These are phyloP conservation scores for Autographa pulchrina DNA, from an alignment of 2,888 invertebrate genomes.

Conservation along the genomic window DNA sequence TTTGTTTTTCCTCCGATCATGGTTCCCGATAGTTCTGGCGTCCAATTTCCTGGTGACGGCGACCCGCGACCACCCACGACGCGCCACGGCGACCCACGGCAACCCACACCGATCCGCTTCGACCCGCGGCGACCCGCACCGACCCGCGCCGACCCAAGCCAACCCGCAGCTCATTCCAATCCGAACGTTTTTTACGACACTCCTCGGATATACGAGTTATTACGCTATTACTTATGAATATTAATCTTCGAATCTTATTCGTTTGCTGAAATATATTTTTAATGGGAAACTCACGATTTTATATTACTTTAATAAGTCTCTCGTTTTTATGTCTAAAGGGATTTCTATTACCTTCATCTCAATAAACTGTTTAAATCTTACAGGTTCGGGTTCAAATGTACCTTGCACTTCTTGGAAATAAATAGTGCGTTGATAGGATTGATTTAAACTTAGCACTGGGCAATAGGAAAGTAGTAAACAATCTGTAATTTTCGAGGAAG, in stretches of 20 bases:
- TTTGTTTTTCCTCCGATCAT: slow-evolving; percentile 33
- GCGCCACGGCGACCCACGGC: slow-evolving; percentile 32
- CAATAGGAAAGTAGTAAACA: background rate
- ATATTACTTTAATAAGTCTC: background rate
- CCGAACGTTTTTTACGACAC: slow-evolving; percentile 48
- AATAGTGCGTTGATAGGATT: background rate
- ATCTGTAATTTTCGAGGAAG: background rate
- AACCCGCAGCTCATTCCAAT: slow-evolving; percentile 18
- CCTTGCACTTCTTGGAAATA: background rate
- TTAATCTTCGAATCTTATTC: slow-evolving; percentile 35
- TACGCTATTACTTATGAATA: slow-evolving; percentile 44
- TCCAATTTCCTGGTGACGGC: slow-evolving; percentile 52
- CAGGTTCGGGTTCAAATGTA: background rate
- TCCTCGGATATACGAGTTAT: slow-evolving; percentile 38
- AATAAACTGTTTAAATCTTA: too few species aligned
- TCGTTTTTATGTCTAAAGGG: background rate
- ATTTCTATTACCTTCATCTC: background rate
- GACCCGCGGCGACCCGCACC: slow-evolving; percentile 18
- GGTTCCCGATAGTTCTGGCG: slow-evolving; percentile 44
- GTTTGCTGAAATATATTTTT: slow-evolving; percentile 13
- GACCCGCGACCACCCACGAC: slow-evolving; percentile 24
- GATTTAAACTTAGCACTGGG: background rate
- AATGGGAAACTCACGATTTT: slow-evolving; percentile 8
- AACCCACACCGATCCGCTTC: slow-evolving; percentile 21
- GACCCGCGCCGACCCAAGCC: slow-evolving; percentile 12